Base-by-base conservation (phyloP, 2,888 invertebrate genomes). In the Bruchidius siliquastri region DNA sequence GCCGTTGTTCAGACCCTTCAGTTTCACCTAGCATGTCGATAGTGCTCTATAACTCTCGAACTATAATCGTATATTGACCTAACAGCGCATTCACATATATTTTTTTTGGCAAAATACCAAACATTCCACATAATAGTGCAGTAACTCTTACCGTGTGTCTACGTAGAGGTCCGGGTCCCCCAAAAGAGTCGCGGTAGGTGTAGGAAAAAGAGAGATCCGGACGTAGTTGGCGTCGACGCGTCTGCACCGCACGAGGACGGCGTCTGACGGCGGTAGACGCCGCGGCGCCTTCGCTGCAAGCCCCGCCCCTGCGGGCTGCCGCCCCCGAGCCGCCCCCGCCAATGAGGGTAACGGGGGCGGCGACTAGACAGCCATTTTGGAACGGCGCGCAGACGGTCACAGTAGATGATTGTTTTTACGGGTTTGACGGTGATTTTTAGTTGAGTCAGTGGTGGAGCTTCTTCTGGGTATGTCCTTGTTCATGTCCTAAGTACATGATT, bases 221-320 rank as follows among this genome's bases (percentile, higher is more conserved):
- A 49, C 49, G 72, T 72, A 26, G 8, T 69, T 20, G 22, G 22
- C 69, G 69, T 22, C n/a, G 69, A 69, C 69, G 69, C 69, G 69
- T 73, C 49, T 49, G 49, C 49, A 49, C 49, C 49, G 49, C 49
- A 72, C 75, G 87, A 85, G 85, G 82, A 85, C 82, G 78, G 80
- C 79, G 79, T 74, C 78, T 75, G 79, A 75, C 86, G 86, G 87
- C 87, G 88, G 88, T 88, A 87, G 87, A 84, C 87, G 86, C 88
- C 85, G 87, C 71, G 72, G 73, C 73, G 74, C 30, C 73, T 49
- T 18, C 49, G 49, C 49, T 13, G 76, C 70, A 68, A 8, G 49
- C 26, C 67, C 72, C 20, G 73, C 22, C 67, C 70, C 73, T 72
- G 67, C 21, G 87, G 88, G 88, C 88, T 77, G 89, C 88, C 89